A percentile compares a stretch with the other conserved stretches of the same genome.
These are phyloP conservation scores for Thumatha senex DNA, from an alignment of 2,888 invertebrate species.

Conservation along the genomic window DNA sequence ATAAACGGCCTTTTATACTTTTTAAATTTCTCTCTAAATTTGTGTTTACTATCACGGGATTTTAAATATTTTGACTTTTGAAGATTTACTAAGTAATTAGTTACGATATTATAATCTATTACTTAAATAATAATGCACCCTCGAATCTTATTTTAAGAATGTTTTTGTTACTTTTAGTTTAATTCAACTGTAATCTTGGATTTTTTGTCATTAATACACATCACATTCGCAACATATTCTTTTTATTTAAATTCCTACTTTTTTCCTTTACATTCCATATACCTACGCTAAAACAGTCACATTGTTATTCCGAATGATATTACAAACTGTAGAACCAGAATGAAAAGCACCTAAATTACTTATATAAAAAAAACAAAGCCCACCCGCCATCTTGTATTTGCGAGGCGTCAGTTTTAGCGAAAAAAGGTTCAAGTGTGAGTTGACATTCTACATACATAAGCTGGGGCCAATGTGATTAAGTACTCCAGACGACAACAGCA, in stretches of 20 bases:
- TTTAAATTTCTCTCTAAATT: no score
- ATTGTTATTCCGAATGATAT: no score
- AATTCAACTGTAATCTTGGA: not conserved
- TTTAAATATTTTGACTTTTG: not conserved
- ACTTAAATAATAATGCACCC: not conserved
- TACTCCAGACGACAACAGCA: conserved; percentile 30
- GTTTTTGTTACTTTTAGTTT: conserved; percentile 11
- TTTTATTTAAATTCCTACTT: conserved; percentile 6
- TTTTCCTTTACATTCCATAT: conserved; percentile 9
- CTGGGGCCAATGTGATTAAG: conserved; percentile 74
- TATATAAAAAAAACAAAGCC: conserved; percentile 44
- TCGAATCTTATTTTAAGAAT: not conserved
- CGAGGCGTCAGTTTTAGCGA: conserved; percentile 71
- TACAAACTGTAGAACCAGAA: no score
- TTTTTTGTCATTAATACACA: conserved; percentile 19
- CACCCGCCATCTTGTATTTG: conserved; percentile 75
- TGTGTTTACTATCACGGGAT: not conserved
- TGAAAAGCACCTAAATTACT: no score
- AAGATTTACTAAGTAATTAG: no score
- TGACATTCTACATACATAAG: conserved; percentile 71
- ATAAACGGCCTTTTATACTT: no score
- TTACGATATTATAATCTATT: not conserved
- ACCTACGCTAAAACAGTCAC: conserved; percentile 34
- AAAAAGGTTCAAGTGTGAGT: conserved; percentile 76
- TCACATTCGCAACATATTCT: conserved; percentile 5